A percentile compares a stretch with the other conserved stretches of the same genome.
Evolutionary conservation across 2,888 invertebrate species (phyloP).

Genomic region (Keiferia lycopersicella): DNA sequence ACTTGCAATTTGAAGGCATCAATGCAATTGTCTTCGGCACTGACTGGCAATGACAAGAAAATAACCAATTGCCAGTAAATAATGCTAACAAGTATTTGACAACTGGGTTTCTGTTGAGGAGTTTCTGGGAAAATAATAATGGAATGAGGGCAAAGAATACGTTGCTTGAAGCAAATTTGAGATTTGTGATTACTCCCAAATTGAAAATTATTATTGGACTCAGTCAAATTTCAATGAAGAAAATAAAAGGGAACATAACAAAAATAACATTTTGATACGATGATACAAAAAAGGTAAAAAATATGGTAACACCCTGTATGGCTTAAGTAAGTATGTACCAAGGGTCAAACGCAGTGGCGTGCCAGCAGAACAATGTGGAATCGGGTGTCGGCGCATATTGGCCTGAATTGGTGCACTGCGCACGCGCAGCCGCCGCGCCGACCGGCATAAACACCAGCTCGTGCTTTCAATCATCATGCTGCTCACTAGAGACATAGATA

Average conservation of each 20-base stretch:
- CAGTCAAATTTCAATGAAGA: not conserved
- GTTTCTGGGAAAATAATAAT: not conserved
- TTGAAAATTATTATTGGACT: not conserved
- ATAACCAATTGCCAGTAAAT: conserved; percentile 33
- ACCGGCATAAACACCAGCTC: not conserved
- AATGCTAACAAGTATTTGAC: not conserved
- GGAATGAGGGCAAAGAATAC: not conserved
- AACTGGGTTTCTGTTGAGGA: not conserved
- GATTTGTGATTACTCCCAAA: no score
- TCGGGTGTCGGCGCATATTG: conserved; percentile 46
- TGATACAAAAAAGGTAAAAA: no score
- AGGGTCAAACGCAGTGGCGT: conserved; percentile 31
- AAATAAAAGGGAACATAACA: no score
- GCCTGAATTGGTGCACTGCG: conserved; percentile 42
- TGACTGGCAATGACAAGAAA: conserved; percentile 23
- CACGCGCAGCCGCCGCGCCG: not conserved
- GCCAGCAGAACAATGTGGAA: conserved; percentile 36
- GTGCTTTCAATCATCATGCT: not conserved
- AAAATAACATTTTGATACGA: not conserved
- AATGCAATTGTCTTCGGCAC: conserved; percentile 30
- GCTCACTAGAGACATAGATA: conserved; percentile 2
- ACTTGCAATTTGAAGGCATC: conserved; percentile 51
- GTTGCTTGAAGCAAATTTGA: no score
- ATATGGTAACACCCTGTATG: no score
- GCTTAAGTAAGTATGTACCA: not conserved